phyloP scores from a whole-genome alignment of 1,140 invertebrate genomes.

The Heliconius melpomene region DNA sequence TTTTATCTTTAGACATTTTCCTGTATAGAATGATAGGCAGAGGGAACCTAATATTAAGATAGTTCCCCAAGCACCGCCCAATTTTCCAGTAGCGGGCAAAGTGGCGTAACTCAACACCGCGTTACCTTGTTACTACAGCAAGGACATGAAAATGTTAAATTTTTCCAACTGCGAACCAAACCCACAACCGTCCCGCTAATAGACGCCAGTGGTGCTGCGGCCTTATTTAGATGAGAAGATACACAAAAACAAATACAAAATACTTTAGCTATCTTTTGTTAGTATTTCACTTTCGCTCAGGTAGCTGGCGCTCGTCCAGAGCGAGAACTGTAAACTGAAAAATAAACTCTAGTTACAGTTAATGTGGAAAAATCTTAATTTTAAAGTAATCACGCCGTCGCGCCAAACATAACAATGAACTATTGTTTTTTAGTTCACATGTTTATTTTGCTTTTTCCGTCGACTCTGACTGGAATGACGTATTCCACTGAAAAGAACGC shows the following conservation, averaged over 20 bases:
- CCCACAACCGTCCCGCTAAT: too few species aligned
- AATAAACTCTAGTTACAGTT: neutral
- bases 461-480: neutral
- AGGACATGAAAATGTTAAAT: too few species aligned
- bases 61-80: too few species aligned
- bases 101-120: too few species aligned
- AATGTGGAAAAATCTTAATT: conserved; percentile 3
- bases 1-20: too few species aligned
- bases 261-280: neutral
- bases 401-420: conserved; percentile 8
- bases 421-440: neutral
- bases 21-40: too few species aligned
- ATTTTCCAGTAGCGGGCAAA: too few species aligned
- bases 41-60: too few species aligned
- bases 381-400: conserved; percentile 10
- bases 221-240: neutral
- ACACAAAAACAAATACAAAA: neutral
- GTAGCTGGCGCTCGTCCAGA: conserved; percentile 11
- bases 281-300: neutral
- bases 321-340: neutral
- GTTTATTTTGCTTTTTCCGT: neutral
- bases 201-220: too few species aligned
- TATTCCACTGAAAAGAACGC: neutral
- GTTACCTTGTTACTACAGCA: too few species aligned
- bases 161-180: neutral